Base-by-base conservation (phyloP, 2,797 vertebrate genomes). In the Myripristis jacobus region DNA sequence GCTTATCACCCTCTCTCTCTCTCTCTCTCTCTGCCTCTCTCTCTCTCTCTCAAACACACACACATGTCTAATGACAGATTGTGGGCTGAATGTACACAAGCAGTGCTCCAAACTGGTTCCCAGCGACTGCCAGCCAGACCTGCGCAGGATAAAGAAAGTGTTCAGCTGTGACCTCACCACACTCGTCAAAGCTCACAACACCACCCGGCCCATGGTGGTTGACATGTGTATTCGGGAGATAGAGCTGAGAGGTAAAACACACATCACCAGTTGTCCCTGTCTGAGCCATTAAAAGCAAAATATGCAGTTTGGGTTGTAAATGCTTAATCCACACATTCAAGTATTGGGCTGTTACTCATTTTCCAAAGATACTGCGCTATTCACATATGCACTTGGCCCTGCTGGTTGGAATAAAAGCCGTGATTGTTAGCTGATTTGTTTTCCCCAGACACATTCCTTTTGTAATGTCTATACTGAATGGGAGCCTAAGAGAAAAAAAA, bases 141-240 rank as follows among this genome's bases (percentile, higher is more conserved):
- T 98, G 83, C 96, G 96, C 90, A 95, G 96, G 87, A 98, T 99
- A 91, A 98, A 98, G 87, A 95, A 98, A 84, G 97, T 99, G 71
- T 99, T 96, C 81, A 97, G 98, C 87, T 99, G 98, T 48, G 98
- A 99, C 81, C 97, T 99, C 81, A 99, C 98, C 51, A 99, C 98
- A 0, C 94, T 99, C 0, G 98, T 99, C 87, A 99, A 99, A 91
- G 98, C 98, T 66, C 98, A 99, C 69, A 98, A 97, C 70, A 93
- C 95, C 0, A 95, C 95, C 44, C 94, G 97, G 21, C 98, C 98
- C 12, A 98, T 99, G 97, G 98, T 99, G 82, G 95, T 99, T 71
- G 98, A 99, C 89, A 97, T 98, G 72, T 99, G 98, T 73, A 97
- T 99, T 44, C 95, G 94, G 27, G 98, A 99, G 92, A 99, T 99